These are phyloP conservation scores for Cydia fagiglandana DNA, from an alignment of 1,140 invertebrate species.

Conservation along the genomic window DNA sequence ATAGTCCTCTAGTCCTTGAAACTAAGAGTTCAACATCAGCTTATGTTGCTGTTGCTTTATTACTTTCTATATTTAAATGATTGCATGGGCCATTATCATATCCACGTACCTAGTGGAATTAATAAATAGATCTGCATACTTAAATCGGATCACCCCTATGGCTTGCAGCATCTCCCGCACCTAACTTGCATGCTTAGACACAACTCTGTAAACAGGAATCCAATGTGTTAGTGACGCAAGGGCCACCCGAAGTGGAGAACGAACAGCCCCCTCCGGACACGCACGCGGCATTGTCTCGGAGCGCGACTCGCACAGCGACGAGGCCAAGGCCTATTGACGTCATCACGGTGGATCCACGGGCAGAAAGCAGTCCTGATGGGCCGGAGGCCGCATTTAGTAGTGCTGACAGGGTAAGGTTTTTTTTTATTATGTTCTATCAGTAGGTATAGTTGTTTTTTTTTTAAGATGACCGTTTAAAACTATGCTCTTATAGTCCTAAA, in stretches of 20 bases:
- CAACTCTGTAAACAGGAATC: slow-evolving; percentile 65
- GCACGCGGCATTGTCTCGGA: slow-evolving; percentile 46
- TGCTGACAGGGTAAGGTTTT: slow-evolving; percentile 80
- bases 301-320: slow-evolving; percentile 51
- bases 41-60: too few species aligned
- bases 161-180: not conserved
- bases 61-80: not conserved
- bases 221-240: slow-evolving; percentile 74
- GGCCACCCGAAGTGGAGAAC: slow-evolving; percentile 70
- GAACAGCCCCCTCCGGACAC: slow-evolving; percentile 46
- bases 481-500: too few species aligned
- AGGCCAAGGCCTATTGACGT: slow-evolving; percentile 71
- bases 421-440: too few species aligned
- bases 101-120: too few species aligned
- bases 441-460: too few species aligned
- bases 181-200: not conserved
- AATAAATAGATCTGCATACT: too few species aligned
- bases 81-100: not conserved
- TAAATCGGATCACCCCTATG: not conserved
- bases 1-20: too few species aligned
- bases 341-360: slow-evolving; percentile 68
- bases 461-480: too few species aligned
- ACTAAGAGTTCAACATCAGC: too few species aligned
- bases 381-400: slow-evolving; percentile 82
- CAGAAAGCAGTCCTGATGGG: slow-evolving; percentile 68